Conservation (phyloP, 2,797 vertebrate genomes). For the Spinus olivaceus region DNA sequence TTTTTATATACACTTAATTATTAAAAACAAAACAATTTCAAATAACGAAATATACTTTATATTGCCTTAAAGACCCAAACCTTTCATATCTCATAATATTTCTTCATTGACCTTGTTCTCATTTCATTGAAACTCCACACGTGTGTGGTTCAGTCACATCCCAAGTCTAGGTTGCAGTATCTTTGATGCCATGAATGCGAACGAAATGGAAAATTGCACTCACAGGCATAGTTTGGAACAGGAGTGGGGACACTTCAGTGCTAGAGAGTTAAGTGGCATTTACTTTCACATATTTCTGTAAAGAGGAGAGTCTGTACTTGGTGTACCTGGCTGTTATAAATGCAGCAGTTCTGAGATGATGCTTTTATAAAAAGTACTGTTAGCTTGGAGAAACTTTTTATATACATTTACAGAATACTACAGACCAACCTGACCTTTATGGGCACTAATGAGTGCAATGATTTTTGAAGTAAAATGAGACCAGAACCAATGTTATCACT, state of each 20-base stretch:
- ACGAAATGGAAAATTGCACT: constrained; percentile 31
- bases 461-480: constrained; percentile 67
- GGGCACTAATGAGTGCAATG: constrained; percentile 64
- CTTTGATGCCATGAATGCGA: constrained; percentile 20
- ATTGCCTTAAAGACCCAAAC: constrained; percentile 72
- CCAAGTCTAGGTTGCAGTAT: constrained; percentile 53
- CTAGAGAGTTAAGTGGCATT: constrained; percentile 51
- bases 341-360: constrained; percentile 62
- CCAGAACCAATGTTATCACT: constrained; percentile 69
- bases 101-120: constrained; percentile 49
- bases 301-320: constrained; percentile 46
- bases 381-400: constrained; percentile 69
- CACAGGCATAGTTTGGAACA: constrained; percentile 42
- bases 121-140: constrained; percentile 55
- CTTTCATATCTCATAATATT: constrained; percentile 17
- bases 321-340: constrained; percentile 20
- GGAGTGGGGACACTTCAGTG: constrained; percentile 55
- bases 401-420: constrained; percentile 52
- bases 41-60: constrained; percentile 69
- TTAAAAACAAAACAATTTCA: constrained; percentile 58
- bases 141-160: constrained; percentile 59
- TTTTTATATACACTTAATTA: constrained; percentile 68
- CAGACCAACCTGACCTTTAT: constrained; percentile 70
- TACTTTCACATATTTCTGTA: constrained; percentile 50
- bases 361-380: constrained; percentile 60